Evolutionary conservation across 2,888 invertebrate genomes (phyloP), one percentile per base, ranked within the genome.

Genomic region (Volucella inflata): DNA sequence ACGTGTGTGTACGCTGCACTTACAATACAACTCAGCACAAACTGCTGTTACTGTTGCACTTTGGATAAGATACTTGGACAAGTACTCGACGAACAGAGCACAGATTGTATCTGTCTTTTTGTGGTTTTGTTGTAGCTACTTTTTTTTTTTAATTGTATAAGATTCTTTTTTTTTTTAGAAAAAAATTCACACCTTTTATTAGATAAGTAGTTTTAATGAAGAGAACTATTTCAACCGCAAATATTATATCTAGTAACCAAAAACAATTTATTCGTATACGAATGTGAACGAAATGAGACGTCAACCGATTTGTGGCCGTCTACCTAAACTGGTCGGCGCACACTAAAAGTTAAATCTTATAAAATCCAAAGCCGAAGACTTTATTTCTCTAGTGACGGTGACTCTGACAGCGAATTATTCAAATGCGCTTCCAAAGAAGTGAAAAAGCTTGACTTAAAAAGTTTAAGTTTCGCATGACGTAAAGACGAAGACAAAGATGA

Each of bases 281-380:
- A 80, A 38, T 76, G 6, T 30, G 30, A 30, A 30, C 79, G 79
- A 71, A 72, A 81, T 65, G 70, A 78, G 70, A 82, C 68, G 87
- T 74, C 76, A 87, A 87, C 88, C 74, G 88, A 89, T 89, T 91
- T 91, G 92, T 92, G 92, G 91, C 92, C 92, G 91, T 92, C 91
- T 91, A 90, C 91, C 90, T 90, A 91, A 92, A 91, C 92, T 91
- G 91, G 91, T 92, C 92, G 92, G 91, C 92, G 90, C 92, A 92
- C 92, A 92, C 92, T 92, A 89, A 92, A 92, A 90, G 90, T 89
- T 90, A 90, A 89, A 89, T 89, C 90, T 89, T 89, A 90, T 89
- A 85, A 88, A 88, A 88, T 88, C 87, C 88, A 82, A 88, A 88
- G 87, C 87, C 80, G 87, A 87, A 87, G 87, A 90, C 92, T 48